These are phyloP conservation scores for Zophobas morio DNA, from an alignment of 1,140 invertebrate genomes.

Conservation along the genomic window DNA sequence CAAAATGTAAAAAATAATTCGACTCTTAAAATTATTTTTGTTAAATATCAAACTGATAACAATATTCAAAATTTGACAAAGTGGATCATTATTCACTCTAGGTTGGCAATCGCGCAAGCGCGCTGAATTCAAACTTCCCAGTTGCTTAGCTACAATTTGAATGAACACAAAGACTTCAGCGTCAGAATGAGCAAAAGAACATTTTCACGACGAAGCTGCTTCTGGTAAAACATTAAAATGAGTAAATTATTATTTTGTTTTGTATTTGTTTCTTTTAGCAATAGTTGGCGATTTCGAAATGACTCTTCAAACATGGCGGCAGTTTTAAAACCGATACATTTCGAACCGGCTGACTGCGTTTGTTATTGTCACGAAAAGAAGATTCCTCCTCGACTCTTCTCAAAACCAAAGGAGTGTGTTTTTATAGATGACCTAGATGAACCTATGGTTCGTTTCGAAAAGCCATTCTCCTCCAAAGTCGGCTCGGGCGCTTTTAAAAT, in stretches of 20 bases:
- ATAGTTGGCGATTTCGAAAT: conserved; percentile 6
- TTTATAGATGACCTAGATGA: background rate
- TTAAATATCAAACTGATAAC: too few species aligned
- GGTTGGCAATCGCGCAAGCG: too few species aligned
- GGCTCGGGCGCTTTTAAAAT: background rate
- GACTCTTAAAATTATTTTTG: too few species aligned
- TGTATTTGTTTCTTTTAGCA: background rate
- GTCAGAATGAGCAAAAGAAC: too few species aligned
- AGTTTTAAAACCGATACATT: conserved; percentile 12
- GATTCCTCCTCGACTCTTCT: conserved; percentile 20
- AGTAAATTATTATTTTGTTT: background rate
- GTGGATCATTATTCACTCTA: too few species aligned
- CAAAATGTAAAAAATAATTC: too few species aligned
- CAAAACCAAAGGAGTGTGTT: conserved; percentile 14
- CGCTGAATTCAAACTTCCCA: too few species aligned
- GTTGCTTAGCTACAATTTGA: too few species aligned
- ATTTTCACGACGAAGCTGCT: background rate
- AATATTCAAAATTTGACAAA: too few species aligned
- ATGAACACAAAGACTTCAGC: too few species aligned
- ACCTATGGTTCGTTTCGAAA: too few species aligned
- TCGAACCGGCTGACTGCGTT: background rate
- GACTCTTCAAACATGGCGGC: conserved; percentile 13
- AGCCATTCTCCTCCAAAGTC: too few species aligned
- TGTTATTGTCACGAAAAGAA: conserved; percentile 11
- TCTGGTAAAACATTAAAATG: background rate